Evolutionary conservation across 1,140 invertebrate genomes (phyloP).

Genomic region (Bombus balteatus): DNA sequence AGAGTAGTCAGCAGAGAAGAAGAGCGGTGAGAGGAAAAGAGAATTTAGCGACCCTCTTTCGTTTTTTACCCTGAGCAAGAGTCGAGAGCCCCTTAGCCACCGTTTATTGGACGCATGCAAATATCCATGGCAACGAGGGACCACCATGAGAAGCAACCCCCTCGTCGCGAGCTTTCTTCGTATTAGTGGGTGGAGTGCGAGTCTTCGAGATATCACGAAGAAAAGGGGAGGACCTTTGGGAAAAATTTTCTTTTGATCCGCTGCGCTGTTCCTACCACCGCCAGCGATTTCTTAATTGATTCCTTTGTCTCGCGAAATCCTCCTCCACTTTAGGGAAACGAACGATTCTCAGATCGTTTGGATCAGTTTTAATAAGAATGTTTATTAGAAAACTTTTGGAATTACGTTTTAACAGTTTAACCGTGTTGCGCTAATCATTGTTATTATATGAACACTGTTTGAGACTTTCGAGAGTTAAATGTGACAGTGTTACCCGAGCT

Average conservation of each 20-base stretch:
- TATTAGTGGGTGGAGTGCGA: slow-evolving; percentile 34
- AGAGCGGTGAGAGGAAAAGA: slow-evolving; percentile 57
- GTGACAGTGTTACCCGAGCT: no score
- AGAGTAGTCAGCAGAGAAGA: slow-evolving; percentile 35
- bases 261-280: slow-evolving; percentile 28
- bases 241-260: slow-evolving; percentile 63
- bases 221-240: slow-evolving; percentile 15
- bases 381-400: not conserved
- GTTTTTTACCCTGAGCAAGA: slow-evolving; percentile 80
- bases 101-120: slow-evolving; percentile 84
- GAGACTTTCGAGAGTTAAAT: no score
- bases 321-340: no score
- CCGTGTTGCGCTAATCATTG: no score
- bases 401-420: not conserved
- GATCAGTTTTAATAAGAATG: not conserved
- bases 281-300: slow-evolving; percentile 68
- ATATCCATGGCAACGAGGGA: slow-evolving; percentile 83
- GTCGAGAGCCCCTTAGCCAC: slow-evolving; percentile 82
- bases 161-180: slow-evolving; percentile 44
- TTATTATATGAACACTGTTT: no score
- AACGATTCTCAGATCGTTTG: not conserved
- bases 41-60: slow-evolving; percentile 79
- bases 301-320: slow-evolving; percentile 30
- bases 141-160: slow-evolving; percentile 59
- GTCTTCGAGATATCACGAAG: slow-evolving; percentile 20